These are phyloP conservation scores for Acanthurus tractus DNA, from an alignment of 2,797 vertebrate species.

Conservation along the genomic window DNA sequence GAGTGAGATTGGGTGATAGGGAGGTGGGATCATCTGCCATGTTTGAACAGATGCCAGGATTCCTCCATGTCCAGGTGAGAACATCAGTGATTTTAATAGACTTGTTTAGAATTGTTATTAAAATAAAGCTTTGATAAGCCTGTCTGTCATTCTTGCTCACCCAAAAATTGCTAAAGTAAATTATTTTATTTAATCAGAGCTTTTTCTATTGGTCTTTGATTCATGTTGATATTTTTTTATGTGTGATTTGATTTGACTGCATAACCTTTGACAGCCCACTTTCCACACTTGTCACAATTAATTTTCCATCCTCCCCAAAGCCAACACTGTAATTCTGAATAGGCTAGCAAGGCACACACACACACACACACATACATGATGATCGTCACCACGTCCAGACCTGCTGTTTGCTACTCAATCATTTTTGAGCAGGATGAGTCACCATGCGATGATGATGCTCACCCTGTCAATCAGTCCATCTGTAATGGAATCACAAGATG, in stretches of 20 bases:
- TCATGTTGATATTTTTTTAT: slow-evolving; percentile 26
- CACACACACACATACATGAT: background rate
- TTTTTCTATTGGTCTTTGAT: slow-evolving; percentile 24
- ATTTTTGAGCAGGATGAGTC: slow-evolving; percentile 70
- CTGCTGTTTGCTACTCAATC: slow-evolving; percentile 55
- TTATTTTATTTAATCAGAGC: slow-evolving; percentile 21
- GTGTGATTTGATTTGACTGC: slow-evolving; percentile 42
- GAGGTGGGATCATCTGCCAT: too few species aligned
- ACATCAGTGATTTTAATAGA: slow-evolving; percentile 2
- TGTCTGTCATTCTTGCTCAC: background rate
- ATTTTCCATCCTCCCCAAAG: slow-evolving; percentile 46
- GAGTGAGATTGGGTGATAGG: too few species aligned
- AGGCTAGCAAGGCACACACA: slow-evolving; percentile 11
- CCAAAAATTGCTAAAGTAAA: slow-evolving; percentile 9
- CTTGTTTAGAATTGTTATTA: background rate
- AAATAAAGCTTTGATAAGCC: background rate
- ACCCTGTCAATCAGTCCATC: slow-evolving; percentile 68
- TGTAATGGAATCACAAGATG: slow-evolving; percentile 68
- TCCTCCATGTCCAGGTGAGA: background rate
- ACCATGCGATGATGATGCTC: slow-evolving; percentile 53
- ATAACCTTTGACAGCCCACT: slow-evolving; percentile 45
- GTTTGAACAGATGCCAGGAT: too few species aligned
- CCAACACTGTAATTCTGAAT: slow-evolving; percentile 46
- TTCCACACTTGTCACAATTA: slow-evolving; percentile 64
- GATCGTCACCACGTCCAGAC: slow-evolving; percentile 17